Evolutionary conservation across 2,888 invertebrate species (phyloP), one percentile per base, ranked within the genome.

Genomic region (Melinaea marsaeus): DNA sequence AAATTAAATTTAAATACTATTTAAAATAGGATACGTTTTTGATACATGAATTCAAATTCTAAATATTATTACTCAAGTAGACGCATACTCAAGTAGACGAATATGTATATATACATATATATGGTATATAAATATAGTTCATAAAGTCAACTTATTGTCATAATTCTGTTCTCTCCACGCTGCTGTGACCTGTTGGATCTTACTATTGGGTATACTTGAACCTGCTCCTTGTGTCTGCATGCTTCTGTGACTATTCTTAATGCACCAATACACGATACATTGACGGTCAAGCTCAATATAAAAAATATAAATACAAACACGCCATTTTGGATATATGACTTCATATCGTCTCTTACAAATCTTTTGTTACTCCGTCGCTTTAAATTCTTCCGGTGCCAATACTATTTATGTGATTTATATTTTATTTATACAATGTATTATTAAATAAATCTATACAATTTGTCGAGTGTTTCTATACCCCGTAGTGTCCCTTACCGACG

Each of bases 401-500:
- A 71, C 67, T 71, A 79, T 79, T 78, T 68, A 68, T 57, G 57
- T 55, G 55, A 57, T 61, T 56, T 63, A 75, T 80, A 69, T 73
- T 67, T 78, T 75, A 78, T 70, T 71, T 76, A 76, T 73, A 79
- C 75, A 76, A 78, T 81, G 76, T 80, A 75, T 65, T 67, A 68
- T 76, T 76, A 71, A 86, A 84, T 82, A 83, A 85, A 85, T 72
- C 70, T 84, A 77, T 76, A 74, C 75, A 74, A 73, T 69, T 68
- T 70, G 61, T 58, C 71, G 74, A 69, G 75, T 70, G 68, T 77
- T 75, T 75, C 59, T 65, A 71, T 63, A 65, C 63, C 69, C 72
- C 76, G 70, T 75, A 88, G 92, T 91, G 71, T 92, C 93, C 75
- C 87, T 92, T 69, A 89, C 91, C 74, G 92, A 92, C 76, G 91